Base-by-base conservation (phyloP, 2,888 invertebrate species). In the Tillus elongatus region DNA sequence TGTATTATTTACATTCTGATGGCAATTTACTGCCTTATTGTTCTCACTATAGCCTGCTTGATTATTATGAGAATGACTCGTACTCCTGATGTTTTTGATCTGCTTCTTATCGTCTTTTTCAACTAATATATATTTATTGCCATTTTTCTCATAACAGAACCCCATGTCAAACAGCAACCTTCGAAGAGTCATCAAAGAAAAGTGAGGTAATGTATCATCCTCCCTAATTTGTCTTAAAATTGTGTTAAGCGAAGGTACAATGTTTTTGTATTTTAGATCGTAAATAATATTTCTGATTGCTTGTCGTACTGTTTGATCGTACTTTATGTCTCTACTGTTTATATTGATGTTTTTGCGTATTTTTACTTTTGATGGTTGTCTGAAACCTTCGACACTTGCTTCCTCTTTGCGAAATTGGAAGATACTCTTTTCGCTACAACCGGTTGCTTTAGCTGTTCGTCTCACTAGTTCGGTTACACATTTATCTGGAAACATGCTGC, bases 331-430 rank as follows among this genome's bases (percentile, higher is more conserved):
- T 35, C 65, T 50, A 39, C 63, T 65, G 38, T 65, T 64, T 31
- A 60, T 63, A 37, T 64, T 64, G 30, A 63, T 56, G 35, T 60
- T 59, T 45, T 59, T 60, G n/a, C 65, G 47, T 13, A 60, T 52
- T 47, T 63, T 64, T 9, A 57, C 63, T 43, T 61, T 63, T 2
- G 58, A 60, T 10, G 65, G 64, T 46, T 60, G 58, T 44, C 55
- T 61, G 41, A 65, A 64, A 30, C 64, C 64, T 46, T 58, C 59
- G 4, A 43, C 58, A 42, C 64, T 64, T 2, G 57, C 53, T 47
- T 64, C 65, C 46, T 65, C 65, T 43, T 64, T 65, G 3, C 64
- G 54, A 42, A 65, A 65, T 36, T 59, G 60, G 50, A 64, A 65
- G 32, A 65, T 56, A 40, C 64, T 64, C 44, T 65, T 65, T 42